A percentile compares a stretch with the other conserved stretches of the same genome.
These are phyloP conservation scores for Sminthurides aquaticus DNA, from an alignment of 2,888 invertebrate genomes.

Conservation along the genomic window DNA sequence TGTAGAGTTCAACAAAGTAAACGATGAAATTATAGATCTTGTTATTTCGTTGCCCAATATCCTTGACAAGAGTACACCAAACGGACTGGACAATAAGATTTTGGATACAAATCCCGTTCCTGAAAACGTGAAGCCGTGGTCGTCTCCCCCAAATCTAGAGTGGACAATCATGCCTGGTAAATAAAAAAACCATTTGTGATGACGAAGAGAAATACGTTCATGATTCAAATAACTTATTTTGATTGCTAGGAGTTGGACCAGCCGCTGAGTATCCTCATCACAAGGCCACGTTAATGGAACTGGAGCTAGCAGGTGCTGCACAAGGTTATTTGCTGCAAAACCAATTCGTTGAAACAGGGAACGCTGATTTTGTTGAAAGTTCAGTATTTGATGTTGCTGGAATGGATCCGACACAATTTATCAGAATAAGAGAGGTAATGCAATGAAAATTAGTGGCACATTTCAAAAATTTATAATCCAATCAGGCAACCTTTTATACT, in stretches of 20 bases:
- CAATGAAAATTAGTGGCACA: neutral
- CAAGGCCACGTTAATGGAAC: constrained; percentile 31
- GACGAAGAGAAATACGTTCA: neutral
- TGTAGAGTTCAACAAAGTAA: constrained; percentile 61
- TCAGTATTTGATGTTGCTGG: constrained; percentile 68
- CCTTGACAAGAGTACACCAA: constrained; percentile 59
- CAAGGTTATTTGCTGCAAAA: constrained; percentile 47
- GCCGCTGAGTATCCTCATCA: constrained; percentile 33
- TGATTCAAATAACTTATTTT: neutral
- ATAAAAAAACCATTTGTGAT: neutral
- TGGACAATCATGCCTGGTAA: constrained; percentile 19
- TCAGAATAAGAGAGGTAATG: constrained; percentile 38
- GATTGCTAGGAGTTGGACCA: constrained; percentile 29
- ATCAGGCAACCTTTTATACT: too few relatives aligned
- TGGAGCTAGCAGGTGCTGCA: constrained; percentile 35
- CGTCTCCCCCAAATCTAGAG: constrained; percentile 27
- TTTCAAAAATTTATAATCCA: too few relatives aligned
- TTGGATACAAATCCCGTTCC: constrained; percentile 44
- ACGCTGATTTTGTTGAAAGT: constrained; percentile 70
- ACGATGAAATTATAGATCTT: constrained; percentile 60
- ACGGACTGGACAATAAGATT: constrained; percentile 43
- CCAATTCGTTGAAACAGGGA: constrained; percentile 60
- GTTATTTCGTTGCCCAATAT: constrained; percentile 63
- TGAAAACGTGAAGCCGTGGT: constrained; percentile 25
- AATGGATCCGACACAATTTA: constrained; percentile 47